Evolutionary conservation across 2,888 invertebrate genomes (phyloP).

Genomic region (Ellobium chinense): DNA sequence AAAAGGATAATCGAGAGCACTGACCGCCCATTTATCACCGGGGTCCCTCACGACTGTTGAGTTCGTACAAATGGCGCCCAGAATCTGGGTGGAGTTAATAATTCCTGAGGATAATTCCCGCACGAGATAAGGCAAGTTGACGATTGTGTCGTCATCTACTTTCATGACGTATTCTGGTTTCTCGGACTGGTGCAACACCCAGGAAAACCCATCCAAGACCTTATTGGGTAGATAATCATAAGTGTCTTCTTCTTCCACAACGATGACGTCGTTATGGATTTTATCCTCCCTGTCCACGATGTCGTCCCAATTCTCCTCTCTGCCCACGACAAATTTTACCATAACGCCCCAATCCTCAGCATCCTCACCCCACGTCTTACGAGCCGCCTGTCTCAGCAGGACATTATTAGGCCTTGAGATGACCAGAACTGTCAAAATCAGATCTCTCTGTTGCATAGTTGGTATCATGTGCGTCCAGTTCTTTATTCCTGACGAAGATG

Average conservation of each 20-base stretch:
- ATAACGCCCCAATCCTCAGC: conserved; percentile 21
- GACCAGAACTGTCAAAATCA: conserved; percentile 49
- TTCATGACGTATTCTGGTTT: conserved; percentile 54
- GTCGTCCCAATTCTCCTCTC: conserved; percentile 48
- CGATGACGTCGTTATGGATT: conserved; percentile 54
- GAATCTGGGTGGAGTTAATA: conserved; percentile 43
- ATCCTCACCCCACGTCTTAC: conserved; percentile 52
- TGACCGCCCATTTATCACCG: conserved; percentile 56
- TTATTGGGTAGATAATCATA: conserved; percentile 56
- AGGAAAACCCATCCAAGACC: conserved; percentile 51
- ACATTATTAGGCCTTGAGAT: conserved; percentile 52
- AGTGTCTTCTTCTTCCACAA: conserved; percentile 50
- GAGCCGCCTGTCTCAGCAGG: conserved; percentile 51
- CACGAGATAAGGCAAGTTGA: conserved; percentile 53
- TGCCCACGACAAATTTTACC: conserved; percentile 53
- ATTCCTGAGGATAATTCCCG: conserved; percentile 38
- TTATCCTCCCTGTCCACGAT: conserved; percentile 49
- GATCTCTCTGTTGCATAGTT: background rate
- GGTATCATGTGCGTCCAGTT: background rate
- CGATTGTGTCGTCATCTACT: conserved; percentile 58
- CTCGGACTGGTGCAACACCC: conserved; percentile 42
- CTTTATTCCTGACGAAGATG: background rate
- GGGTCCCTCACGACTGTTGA: conserved; percentile 53
- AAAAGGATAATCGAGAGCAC: conserved; percentile 46
- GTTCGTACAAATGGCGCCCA: conserved; percentile 54